phyloP scores from a whole-genome alignment of 2,888 invertebrate genomes.

The Teleiodes luculella region DNA sequence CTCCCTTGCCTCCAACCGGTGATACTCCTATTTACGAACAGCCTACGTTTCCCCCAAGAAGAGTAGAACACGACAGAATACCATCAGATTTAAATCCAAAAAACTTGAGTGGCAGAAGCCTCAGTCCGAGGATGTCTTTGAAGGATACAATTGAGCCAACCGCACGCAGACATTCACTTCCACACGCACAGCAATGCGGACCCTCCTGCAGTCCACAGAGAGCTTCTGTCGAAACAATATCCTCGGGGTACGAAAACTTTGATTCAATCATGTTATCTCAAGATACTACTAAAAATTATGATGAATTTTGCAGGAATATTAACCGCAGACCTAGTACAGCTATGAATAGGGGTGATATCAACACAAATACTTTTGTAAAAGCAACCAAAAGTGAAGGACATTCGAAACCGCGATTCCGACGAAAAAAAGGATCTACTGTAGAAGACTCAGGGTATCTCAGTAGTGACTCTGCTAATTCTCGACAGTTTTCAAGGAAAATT shows the following conservation, averaged over 20 bases:
- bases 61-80: conserved; percentile 53
- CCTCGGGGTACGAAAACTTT: conserved; percentile 72
- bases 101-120: conserved; percentile 83
- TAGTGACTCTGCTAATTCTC: conserved; percentile 85
- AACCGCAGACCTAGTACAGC: conserved; percentile 40
- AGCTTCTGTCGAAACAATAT: conserved; percentile 72
- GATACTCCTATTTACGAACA: conserved; percentile 78
- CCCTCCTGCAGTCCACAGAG: conserved; percentile 60
- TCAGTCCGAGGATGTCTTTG: conserved; percentile 63
- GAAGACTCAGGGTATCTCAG: conserved; percentile 92
- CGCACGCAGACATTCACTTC: conserved; percentile 36
- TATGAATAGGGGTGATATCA: conserved; percentile 35
- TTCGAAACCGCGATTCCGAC: conserved; percentile 46
- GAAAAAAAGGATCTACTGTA: conserved; percentile 64
- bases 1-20: conserved; percentile 79
- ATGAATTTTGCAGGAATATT: conserved; percentile 43
- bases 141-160: conserved; percentile 45
- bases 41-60: conserved; percentile 76
- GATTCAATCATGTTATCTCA: conserved; percentile 31
- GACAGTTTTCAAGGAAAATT: conserved; percentile 60
- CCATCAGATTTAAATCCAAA: conserved; percentile 74
- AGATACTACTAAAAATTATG: conserved; percentile 28
- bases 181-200: conserved; percentile 47
- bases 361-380: conserved; percentile 65
- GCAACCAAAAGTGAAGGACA: conserved; percentile 43